Conservation (phyloP, 2,797 vertebrate genomes). For the Erethizon dorsatum region DNA sequence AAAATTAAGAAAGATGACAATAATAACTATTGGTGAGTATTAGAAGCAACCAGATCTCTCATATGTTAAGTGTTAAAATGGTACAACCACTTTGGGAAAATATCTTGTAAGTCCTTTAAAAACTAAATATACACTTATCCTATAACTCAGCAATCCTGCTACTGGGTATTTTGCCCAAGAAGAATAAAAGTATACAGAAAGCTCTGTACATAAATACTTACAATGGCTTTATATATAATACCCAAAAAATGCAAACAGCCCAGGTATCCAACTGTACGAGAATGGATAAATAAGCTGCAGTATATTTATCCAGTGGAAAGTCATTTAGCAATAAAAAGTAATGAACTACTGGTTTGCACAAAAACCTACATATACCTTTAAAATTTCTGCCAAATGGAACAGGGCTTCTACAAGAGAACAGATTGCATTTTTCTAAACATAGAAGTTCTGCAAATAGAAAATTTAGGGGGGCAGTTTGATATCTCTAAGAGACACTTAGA, state of each 20-base stretch:
- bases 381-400: not conserved
- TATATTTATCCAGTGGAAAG: no score
- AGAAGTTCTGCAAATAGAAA: not conserved
- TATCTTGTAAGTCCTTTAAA: not conserved
- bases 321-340: not conserved
- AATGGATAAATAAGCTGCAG: not conserved
- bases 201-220: not conserved
- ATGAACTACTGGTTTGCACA: not conserved
- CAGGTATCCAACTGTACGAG: not conserved
- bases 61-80: not conserved
- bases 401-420: not conserved
- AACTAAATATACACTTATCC: not conserved
- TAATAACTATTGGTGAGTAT: not conserved
- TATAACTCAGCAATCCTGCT: not conserved
- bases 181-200: not conserved
- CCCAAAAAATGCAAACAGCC: not conserved
- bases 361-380: no score
- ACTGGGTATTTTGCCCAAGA: not conserved
- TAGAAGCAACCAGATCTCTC: not conserved
- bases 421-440: not conserved
- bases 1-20: not conserved
- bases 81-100: not conserved
- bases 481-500: not conserved
- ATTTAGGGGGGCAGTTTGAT: not conserved
- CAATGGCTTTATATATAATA: not conserved